A percentile compares a stretch with the other conserved stretches of the same genome.
These are phyloP conservation scores for Sternarchorhynchus goeldii DNA, from an alignment of 2,797 vertebrate species.

Conservation along the genomic window DNA sequence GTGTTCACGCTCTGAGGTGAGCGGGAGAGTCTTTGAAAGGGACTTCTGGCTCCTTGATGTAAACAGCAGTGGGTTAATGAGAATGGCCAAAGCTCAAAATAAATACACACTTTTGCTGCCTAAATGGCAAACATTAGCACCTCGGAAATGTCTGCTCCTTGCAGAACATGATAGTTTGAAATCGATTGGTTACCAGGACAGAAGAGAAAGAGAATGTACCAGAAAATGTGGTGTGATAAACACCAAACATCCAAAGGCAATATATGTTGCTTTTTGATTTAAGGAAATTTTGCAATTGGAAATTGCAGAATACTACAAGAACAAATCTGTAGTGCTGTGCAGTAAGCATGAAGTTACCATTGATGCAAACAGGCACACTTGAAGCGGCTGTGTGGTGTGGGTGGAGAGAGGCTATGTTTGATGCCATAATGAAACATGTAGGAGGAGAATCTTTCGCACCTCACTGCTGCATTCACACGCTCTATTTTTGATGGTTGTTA, in stretches of 20 bases:
- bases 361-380: conserved; percentile 36
- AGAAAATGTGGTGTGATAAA: no score
- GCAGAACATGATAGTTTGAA: conserved; percentile 23
- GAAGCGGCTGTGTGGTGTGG: conserved; percentile 51
- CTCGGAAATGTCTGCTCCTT: conserved; percentile 15
- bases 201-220: background rate
- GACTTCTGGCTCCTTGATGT: conserved; percentile 37
- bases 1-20: conserved; percentile 34
- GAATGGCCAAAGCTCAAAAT: conserved; percentile 43
- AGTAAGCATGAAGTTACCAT: conserved; percentile 45
- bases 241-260: background rate
- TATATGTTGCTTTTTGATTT: conserved; percentile 7
- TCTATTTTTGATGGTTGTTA: conserved; percentile 48
- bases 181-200: conserved; percentile 19
- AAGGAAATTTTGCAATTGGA: conserved; percentile 6
- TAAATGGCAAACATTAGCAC: conserved; percentile 38
- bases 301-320: background rate
- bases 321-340: conserved; percentile 21
- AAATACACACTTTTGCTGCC: conserved; percentile 19
- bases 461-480: conserved; percentile 39
- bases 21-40: conserved; percentile 34
- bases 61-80: conserved; percentile 42
- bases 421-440: conserved; percentile 57
- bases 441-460: conserved; percentile 49
- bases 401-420: conserved; percentile 53